Conservation (phyloP, 2,888 invertebrate genomes). For the Chymomyza procnemis region DNA sequence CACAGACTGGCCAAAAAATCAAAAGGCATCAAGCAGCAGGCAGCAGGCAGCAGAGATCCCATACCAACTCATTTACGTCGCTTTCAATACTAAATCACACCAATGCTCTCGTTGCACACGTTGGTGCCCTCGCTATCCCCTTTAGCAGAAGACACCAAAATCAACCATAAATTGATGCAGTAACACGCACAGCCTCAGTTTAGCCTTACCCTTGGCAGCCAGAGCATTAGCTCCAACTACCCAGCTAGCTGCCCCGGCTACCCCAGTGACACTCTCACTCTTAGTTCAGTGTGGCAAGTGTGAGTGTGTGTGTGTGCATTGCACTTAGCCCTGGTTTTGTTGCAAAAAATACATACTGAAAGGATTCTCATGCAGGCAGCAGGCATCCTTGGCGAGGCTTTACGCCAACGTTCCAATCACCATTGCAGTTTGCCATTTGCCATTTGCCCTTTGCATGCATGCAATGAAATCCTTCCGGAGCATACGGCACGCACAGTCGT, state of each 20-base stretch:
- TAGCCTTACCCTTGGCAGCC: background rate
- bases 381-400: constrained; percentile 4
- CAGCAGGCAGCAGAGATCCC: too few relatives aligned
- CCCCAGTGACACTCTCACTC: background rate
- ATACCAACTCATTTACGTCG: background rate
- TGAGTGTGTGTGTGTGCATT: background rate
- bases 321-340: background rate
- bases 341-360: constrained; percentile 9
- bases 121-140: too few relatives aligned
- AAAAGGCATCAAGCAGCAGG: too few relatives aligned
- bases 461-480: constrained; percentile 44
- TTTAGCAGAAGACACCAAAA: constrained; percentile 35
- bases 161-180: constrained; percentile 72
- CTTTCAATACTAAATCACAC: background rate
- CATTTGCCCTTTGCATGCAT: constrained; percentile 21
- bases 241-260: too few relatives aligned
- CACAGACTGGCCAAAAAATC: constrained; percentile 6
- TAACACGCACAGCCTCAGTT: constrained; percentile 44
- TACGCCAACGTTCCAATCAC: constrained; percentile 30
- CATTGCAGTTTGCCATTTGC: constrained; percentile 5
- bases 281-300: too few relatives aligned
- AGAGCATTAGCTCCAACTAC: background rate
- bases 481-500: constrained; percentile 22
- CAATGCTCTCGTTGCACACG: background rate
- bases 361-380: background rate